Base-by-base conservation (phyloP, 2,888 invertebrate genomes). In the Mactromeris polynyma region DNA sequence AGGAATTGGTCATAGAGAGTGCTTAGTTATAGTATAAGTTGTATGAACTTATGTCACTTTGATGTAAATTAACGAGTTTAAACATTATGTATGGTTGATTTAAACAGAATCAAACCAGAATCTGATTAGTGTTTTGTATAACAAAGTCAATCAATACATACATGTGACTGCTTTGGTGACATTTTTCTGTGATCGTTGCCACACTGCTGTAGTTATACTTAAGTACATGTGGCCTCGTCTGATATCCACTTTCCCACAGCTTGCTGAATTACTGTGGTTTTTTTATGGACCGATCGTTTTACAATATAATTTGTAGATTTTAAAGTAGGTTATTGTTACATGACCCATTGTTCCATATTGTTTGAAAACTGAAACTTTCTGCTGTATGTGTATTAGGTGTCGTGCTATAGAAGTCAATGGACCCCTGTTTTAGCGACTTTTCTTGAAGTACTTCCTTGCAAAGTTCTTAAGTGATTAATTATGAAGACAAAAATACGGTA, bases 391-490 rank as follows among this genome's bases (percentile, higher is more conserved):
- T 26, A 33, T 73, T 33, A 73, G 9, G 26, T 64, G n/a, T 26
- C 58, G n/a, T 26, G 58, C 19, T 64, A 64, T 26, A 64, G 26
- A 17, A 51, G 51, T 51, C 19, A n/a, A n/a, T 58, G 26, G 26
- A 26, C 9, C n/a, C 58, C 58, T 64, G 6, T 64, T 64, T 64
- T 64, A 64, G 58, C 11, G n/a, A 64, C 58, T 26, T 64, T 64
- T 26, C 3, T 64, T 46, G 46, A 64, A 64, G 58, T 64, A 64
- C 58, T 64, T 64, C 58, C 58, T 4, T 64, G 58, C 58, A 64
- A 64, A 26, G 58, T 64, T 64, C 58, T 64, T 64, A 17, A 19
- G 31, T 73, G 36, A 73, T 73, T 73, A 73, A 73, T 73, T 73
- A 73, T 36, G 11, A 19, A 33, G n/a, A 73, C 73, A 36, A 73